Evolutionary conservation across 2,797 vertebrate genomes (phyloP), one percentile per base, ranked within the genome.

Genomic region (Anguilla pacifica): DNA sequence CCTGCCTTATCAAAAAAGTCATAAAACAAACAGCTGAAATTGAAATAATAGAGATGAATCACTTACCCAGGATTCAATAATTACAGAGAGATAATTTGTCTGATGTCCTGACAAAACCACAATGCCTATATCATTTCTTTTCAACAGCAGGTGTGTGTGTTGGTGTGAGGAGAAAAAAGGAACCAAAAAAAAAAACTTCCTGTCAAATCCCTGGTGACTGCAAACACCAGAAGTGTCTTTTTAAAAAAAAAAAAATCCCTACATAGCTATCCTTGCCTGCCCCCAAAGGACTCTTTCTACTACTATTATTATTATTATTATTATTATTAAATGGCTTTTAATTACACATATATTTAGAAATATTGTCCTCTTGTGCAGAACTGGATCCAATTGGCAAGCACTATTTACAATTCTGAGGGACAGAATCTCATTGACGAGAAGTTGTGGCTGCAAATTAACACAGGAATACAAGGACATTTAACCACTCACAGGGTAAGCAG

Each of bases 1-100:
- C 43, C 7, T 6, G 35, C 31, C 35, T 77, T 77, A 77, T 43
- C 31, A 77, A 77, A 39, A 77, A 77, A 15, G 15, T 67, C 61
- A 77, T 39, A 77, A 77, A 39, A 43, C 11, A 77, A 77, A 35
- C 43, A 31, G 43, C 17, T 81, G 19, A 81, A 81, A 25, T 49
- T 25, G 19, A 81, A 81, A 81, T 49, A 49, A 81, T 81, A 46
- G 49, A 81, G 77, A 81, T 81, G 77, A 51, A 49, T 81, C 43
- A 17, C 46, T 25, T 49, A 49, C 39, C 77, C 7, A 2, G 22
- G 39, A 11, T 51, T 51, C 25, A 17, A n/a, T 49, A 25, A 81
- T 81, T 49, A 49, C 77, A 81, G 2, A 81, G 39, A 81, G 39
- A 43, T 81, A 49, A 81, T 81, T 49, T 81, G 77, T 81, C 19